A percentile compares a stretch with the other conserved stretches of the same genome.
These are phyloP conservation scores for Corythaeola cristata DNA, from an alignment of 2,113 vertebrate genomes.

Conservation along the genomic window DNA sequence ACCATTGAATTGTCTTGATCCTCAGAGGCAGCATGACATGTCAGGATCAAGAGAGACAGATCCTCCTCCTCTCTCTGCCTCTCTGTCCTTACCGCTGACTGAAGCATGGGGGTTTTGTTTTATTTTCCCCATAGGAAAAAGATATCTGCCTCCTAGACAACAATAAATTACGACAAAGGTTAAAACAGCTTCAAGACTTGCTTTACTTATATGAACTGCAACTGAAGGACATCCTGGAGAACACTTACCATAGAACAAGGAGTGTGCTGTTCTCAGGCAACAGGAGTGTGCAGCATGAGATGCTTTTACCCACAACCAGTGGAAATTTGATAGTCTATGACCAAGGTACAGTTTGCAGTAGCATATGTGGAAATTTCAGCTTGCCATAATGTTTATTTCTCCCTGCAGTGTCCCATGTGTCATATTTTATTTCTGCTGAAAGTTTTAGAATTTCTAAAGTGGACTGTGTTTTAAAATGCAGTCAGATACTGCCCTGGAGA, in stretches of 20 bases:
- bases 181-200: constrained; percentile 78
- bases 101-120: background rate
- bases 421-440: background rate
- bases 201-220: constrained; percentile 78
- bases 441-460: background rate
- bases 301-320: constrained; percentile 65
- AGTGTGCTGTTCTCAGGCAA: constrained; percentile 49
- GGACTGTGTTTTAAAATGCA: background rate
- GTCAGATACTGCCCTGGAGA: background rate
- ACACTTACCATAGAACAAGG: constrained; percentile 74
- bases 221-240: constrained; percentile 76
- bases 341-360: constrained; percentile 73
- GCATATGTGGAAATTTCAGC: background rate
- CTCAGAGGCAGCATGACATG: background rate
- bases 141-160: constrained; percentile 77
- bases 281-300: background rate
- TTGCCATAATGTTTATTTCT: background rate
- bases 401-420: background rate
- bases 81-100: background rate
- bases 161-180: constrained; percentile 74
- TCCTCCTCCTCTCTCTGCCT: background rate
- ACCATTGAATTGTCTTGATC: background rate
- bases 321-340: constrained; percentile 85
- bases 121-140: constrained; percentile 59
- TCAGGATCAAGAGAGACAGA: background rate